These are phyloP conservation scores for Oopsacas minuta DNA, from an alignment of 37 sponge, comb jelly and placozoan species.

Conservation along the genomic window DNA sequence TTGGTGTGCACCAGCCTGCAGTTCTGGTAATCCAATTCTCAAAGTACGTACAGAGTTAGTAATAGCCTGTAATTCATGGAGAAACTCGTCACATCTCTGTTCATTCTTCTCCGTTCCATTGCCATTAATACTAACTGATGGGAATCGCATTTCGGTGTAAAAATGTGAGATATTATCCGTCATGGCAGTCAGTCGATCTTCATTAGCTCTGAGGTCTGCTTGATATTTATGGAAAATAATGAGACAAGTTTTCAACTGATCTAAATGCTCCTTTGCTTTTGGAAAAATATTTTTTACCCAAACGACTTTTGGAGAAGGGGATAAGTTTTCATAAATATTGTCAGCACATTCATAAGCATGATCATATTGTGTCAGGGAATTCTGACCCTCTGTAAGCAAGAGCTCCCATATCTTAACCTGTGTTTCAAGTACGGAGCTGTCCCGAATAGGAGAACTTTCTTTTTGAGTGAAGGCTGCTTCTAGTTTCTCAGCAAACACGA, in stretches of 20 bases:
- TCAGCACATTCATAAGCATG: not conserved
- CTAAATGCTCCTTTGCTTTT: not conserved
- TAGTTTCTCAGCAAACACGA: not conserved
- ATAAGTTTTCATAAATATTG: not conserved
- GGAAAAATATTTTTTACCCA: not conserved
- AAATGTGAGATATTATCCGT: not conserved
- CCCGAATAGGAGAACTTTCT: not conserved
- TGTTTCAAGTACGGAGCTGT: not conserved
- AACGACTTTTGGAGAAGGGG: not conserved
- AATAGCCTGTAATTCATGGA: not conserved
- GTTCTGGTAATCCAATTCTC: not conserved
- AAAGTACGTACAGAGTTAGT: not conserved
- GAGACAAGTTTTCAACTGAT: not conserved
- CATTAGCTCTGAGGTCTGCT: not conserved
- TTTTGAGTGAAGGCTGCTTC: not conserved
- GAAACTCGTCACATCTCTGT: not conserved
- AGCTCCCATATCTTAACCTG: not conserved
- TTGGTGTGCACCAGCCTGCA: not conserved
- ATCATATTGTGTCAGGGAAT: not conserved
- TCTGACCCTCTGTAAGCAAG: not conserved
- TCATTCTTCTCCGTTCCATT: not conserved
- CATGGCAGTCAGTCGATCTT: not conserved
- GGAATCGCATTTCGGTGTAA: conserved; percentile 10
- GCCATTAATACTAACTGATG: not conserved
- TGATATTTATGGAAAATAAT: not conserved